These are phyloP conservation scores for Daubentonia madagascariensis DNA, from an alignment of 2,113 vertebrate species.

Conservation along the genomic window DNA sequence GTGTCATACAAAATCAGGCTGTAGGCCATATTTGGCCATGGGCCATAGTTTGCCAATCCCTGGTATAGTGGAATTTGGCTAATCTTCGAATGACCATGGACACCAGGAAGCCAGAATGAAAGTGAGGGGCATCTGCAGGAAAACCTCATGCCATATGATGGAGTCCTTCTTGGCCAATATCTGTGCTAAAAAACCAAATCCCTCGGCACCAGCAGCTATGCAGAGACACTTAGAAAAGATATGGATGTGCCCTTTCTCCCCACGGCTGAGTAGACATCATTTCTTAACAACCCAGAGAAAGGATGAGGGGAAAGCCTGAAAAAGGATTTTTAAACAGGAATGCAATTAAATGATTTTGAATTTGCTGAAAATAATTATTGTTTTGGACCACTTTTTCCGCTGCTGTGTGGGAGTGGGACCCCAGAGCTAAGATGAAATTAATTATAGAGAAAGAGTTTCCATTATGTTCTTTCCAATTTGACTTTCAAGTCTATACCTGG, in stretches of 20 bases:
- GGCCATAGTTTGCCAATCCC: neutral
- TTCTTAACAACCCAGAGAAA: neutral
- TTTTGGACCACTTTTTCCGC: neutral
- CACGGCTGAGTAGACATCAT: neutral
- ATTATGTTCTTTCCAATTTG: conserved; percentile 6
- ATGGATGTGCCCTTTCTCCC: neutral
- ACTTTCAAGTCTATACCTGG: neutral
- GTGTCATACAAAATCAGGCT: neutral
- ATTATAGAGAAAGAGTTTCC: neutral
- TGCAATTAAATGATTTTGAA: conserved; percentile 40
- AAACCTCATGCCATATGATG: neutral
- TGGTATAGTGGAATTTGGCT: neutral
- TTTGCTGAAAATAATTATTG: conserved; percentile 14
- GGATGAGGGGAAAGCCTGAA: neutral
- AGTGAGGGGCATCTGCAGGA: neutral
- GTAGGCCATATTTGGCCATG: neutral
- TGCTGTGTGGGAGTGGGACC: neutral
- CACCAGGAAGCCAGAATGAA: neutral
- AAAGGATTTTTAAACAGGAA: neutral
- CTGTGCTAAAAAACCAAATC: neutral
- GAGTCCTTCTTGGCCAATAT: neutral
- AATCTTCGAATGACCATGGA: neutral
- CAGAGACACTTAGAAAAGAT: neutral
- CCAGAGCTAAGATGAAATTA: neutral
- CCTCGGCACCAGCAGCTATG: neutral